These are phyloP conservation scores for Cheilosia grossa DNA, from an alignment of 2,888 invertebrate genomes.

Conservation along the genomic window DNA sequence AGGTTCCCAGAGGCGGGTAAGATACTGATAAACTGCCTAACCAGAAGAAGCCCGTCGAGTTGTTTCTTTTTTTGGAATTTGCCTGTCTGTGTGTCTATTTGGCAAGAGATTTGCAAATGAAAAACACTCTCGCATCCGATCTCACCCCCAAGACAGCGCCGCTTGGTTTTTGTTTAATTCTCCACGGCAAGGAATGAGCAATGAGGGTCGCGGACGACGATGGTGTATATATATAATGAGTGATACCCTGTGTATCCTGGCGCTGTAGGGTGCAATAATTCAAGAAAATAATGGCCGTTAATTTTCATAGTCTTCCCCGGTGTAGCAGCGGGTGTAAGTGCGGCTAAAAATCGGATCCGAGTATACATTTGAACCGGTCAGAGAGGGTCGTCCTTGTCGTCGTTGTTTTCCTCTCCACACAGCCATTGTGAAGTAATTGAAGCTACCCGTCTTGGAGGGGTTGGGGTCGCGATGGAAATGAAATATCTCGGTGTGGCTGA, in stretches of 20 bases:
- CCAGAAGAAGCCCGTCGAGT: conserved; percentile 43
- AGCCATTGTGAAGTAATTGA: conserved; percentile 30
- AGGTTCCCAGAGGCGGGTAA: conserved; percentile 38
- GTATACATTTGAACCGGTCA: conserved; percentile 70
- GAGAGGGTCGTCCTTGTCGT: conserved; percentile 48
- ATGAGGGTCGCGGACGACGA: conserved; percentile 28
- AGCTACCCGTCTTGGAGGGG: conserved; percentile 2
- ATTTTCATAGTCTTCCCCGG: conserved; percentile 66
- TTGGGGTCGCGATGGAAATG: conserved; percentile 57
- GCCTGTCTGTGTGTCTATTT: conserved; percentile 70
- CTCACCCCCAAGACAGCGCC: conserved; percentile 6
- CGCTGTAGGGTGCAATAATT: conserved; percentile 72
- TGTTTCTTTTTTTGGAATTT: conserved; percentile 53
- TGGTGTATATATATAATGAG: conserved; percentile 50
- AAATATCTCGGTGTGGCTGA: conserved; percentile 66
- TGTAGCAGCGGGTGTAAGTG: conserved; percentile 21
- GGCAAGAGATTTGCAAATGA: conserved; percentile 74
- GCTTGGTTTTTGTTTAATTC: conserved; percentile 71
- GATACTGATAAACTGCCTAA: conserved; percentile 72
- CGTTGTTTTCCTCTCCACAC: conserved; percentile 3
- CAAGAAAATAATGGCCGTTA: conserved; percentile 75
- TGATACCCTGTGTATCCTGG: conserved; percentile 66
- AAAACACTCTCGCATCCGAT: conserved; percentile 60
- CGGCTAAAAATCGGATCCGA: conserved; percentile 69
- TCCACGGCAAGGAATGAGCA: conserved; percentile 25